Evolutionary conservation across 1,140 invertebrate species (phyloP), one percentile per base, ranked within the genome.

Genomic region (Ceratina calcarata): DNA sequence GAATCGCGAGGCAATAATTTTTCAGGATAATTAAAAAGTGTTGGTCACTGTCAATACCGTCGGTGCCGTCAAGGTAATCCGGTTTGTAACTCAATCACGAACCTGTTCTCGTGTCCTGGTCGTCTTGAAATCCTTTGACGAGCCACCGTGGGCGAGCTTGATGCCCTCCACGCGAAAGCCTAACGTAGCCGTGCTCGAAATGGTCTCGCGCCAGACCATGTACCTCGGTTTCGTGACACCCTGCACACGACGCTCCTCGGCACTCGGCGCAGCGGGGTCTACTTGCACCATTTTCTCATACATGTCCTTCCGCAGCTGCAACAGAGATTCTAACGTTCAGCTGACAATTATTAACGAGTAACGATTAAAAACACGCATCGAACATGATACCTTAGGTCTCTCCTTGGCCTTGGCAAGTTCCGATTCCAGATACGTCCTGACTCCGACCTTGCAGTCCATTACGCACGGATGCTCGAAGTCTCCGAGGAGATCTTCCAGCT

Each of bases 261-360:
- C 95, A 16, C 96, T 98, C 12, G 98, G 98, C 7, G 98, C 98
- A 80, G 94, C 94, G 24, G 96, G 95, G 90, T 99, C 98, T 70
- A 99, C 97, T 91, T 98, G 97, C 76, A 98, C 96, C 98, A 99
- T 99, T 94, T 99, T 99, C 84, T 99, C 97, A 92, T 99, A 99
- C 97, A 99, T 98, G 92, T 99, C 98, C 78, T 92, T 91, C 18
- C 90, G 81, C 27, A 92, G 80, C 95, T 95, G 88, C 51, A 94
- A 78, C 16, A 32, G 16, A 51, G 37, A 45, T 45, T 45, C 37
- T 45, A 45, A 45, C 37, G 37, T 45, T 45, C 2, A 45, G 37
- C 37, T 45, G 7, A 45, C 37, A 10, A 45, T 45, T 45, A 45
- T 10, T 10, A 45, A 45, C 37, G 37, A 10, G 37, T 10, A 6